Evolutionary conservation across 2,888 invertebrate genomes (phyloP), one percentile per base, ranked within the genome.

Genomic region (Pheosia tremula): DNA sequence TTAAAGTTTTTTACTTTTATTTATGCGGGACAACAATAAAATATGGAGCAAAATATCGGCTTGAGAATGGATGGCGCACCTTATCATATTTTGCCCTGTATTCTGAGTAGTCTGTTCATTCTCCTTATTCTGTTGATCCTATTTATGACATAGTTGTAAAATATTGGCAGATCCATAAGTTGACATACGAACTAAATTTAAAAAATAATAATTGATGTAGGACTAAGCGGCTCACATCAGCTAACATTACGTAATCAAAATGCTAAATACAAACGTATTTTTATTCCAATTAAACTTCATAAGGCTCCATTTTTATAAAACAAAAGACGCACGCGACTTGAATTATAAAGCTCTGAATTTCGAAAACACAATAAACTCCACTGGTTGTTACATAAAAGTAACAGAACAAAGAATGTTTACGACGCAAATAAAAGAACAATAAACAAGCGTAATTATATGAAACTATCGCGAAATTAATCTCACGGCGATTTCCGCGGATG

Each of bases 21-120:
- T 77, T 71, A 72, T 73, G 55, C 55, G 63, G 78, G 77, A 78
- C 84, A 84, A 83, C 85, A 87, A 89, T 88, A 88, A 89, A 90
- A 90, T 90, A 84, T 86, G 82, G 88, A 83, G 88, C 85, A 84
- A 79, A 83, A 82, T 74, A 77, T 73, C 69, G 77, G 74, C 66
- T 73, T 70, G 68, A 71, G 82, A 83, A 87, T 88, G 85, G 85
- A 87, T 85, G 81, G 80, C 76, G 72, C 69, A 64, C 73, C 71
- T 50, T 37, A 60, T 54, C 36, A 59, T 75, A 71, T 68, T 58
- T 74, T 68, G 67, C 69, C 75, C 75, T 76, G 75, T 67, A 70
- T 77, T 77, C 75, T 66, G 59, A 67, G 74, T 79, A 80, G 61
- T 64, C 43, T 13, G 65, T 49, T 43, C 9, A 43, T 41, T 24